Conservation (phyloP, 35 echinoderm and acorn worm species). For the Patiria miniata region DNA sequence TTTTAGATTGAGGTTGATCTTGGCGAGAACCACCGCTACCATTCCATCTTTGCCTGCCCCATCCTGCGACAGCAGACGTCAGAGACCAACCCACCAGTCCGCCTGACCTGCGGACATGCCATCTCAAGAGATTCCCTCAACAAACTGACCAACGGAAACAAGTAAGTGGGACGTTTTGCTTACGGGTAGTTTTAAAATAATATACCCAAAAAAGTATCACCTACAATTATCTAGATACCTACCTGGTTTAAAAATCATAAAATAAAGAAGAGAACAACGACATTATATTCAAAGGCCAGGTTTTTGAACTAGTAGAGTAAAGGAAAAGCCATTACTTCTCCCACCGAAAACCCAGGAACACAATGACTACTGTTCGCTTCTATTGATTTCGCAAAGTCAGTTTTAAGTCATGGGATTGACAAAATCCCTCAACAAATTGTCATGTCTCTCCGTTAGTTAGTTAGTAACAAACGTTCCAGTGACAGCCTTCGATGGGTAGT, state of each 20-base stretch:
- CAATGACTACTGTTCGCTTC: too few relatives aligned
- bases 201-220: neutral
- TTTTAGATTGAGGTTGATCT: slow-evolving; percentile 98
- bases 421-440: too few relatives aligned
- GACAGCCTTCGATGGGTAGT: too few relatives aligned
- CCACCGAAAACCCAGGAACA: too few relatives aligned
- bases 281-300: neutral
- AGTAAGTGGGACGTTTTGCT: slow-evolving; percentile 60
- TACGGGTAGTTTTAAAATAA: neutral
- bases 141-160: slow-evolving; percentile 93
- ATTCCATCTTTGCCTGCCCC: slow-evolving; percentile 98
- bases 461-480: too few relatives aligned
- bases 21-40: slow-evolving; percentile 72
- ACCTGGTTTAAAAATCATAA: neutral
- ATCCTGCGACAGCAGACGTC: slow-evolving; percentile 94
- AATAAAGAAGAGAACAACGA: neutral
- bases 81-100: slow-evolving; percentile 88
- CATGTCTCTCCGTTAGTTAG: too few relatives aligned
- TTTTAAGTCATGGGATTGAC: too few relatives aligned
- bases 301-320: neutral
- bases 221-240: neutral
- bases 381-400: too few relatives aligned
- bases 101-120: slow-evolving; percentile 88
- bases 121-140: slow-evolving; percentile 96
- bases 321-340: too few relatives aligned